phyloP scores from a whole-genome alignment of 2,113 vertebrate species.

The Rostratula benghalensis region DNA sequence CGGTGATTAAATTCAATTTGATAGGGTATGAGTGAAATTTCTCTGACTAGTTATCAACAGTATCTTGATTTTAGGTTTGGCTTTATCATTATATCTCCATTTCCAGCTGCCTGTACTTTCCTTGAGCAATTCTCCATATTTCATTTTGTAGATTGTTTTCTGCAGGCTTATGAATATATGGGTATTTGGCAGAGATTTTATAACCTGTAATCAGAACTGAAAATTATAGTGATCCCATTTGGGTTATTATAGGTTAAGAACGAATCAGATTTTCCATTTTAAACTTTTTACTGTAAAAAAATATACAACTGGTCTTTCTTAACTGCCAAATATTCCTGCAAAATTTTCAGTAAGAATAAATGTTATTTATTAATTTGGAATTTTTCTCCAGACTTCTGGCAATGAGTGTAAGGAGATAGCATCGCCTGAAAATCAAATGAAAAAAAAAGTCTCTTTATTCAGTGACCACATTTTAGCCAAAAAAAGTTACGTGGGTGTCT shows the following conservation, averaged over 20 bases:
- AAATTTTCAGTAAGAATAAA: slow-evolving; percentile 8
- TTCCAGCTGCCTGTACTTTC: slow-evolving; percentile 43
- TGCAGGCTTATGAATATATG: slow-evolving; percentile 26
- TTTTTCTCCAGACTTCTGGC: slow-evolving; percentile 6
- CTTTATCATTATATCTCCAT: slow-evolving; percentile 28
- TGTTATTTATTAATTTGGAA: slow-evolving; percentile 2
- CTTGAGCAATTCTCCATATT: slow-evolving; percentile 35
- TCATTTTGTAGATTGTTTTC: slow-evolving; percentile 51
- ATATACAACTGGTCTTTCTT: background rate
- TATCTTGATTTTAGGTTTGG: slow-evolving; percentile 58
- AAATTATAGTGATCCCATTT: slow-evolving; percentile 64
- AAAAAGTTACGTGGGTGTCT: background rate
- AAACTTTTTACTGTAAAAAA: slow-evolving; percentile 36
- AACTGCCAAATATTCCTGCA: slow-evolving; percentile 32
- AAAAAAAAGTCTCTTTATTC: background rate
- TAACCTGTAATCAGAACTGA: slow-evolving; percentile 61
- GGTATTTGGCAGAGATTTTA: slow-evolving; percentile 50
- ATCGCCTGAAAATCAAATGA: background rate
- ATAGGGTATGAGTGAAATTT: slow-evolving; percentile 25
- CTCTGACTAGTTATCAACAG: slow-evolving; percentile 34
- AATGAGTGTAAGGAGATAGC: background rate
- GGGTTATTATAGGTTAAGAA: slow-evolving; percentile 55
- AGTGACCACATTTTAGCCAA: background rate
- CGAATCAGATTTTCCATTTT: slow-evolving; percentile 56
- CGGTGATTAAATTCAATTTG: slow-evolving; percentile 54